These are phyloP conservation scores for Trichonephila inaurata DNA, from an alignment of 1,140 invertebrate species.

Conservation along the genomic window DNA sequence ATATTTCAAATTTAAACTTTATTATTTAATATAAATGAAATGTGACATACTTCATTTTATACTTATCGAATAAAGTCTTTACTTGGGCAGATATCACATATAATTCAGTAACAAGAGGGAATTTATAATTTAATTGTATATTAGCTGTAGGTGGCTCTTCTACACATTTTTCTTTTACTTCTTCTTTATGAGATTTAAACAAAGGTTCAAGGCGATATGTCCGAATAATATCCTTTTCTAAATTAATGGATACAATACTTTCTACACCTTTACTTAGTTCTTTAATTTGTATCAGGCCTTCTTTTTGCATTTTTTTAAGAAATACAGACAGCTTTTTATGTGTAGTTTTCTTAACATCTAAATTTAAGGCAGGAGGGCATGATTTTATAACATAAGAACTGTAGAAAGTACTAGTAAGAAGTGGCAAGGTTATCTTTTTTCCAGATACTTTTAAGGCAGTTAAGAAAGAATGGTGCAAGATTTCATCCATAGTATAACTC, in stretches of 20 bases:
- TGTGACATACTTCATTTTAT: conserved; percentile 83
- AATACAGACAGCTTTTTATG: conserved; percentile 94
- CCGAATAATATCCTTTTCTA: conserved; percentile 83
- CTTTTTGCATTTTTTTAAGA: conserved; percentile 84
- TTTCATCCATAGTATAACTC: conserved; percentile 86
- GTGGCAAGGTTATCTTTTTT: conserved; percentile 85
- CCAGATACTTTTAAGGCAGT: conserved; percentile 87
- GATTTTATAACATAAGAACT: conserved; percentile 89
- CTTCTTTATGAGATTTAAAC: conserved; percentile 78
- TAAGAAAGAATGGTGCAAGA: conserved; percentile 89
- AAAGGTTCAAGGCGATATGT: conserved; percentile 70
- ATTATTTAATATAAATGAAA: too few species aligned
- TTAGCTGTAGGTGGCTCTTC: conserved; percentile 78
- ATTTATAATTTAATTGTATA: conserved; percentile 78
- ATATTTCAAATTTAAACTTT: too few species aligned
- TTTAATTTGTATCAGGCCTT: conserved; percentile 85
- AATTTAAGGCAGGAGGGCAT: conserved; percentile 83
- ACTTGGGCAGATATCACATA: conserved; percentile 87
- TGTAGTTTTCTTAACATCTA: conserved; percentile 94
- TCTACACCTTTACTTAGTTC: conserved; percentile 88
- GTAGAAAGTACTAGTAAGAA: conserved; percentile 89
- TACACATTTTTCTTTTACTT: conserved; percentile 73
- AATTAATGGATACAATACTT: conserved; percentile 85
- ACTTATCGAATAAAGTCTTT: conserved; percentile 84
- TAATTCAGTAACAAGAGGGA: conserved; percentile 86